Evolutionary conservation across 2,113 vertebrate genomes (phyloP).

Genomic region (Dipodomys ordii): DNA sequence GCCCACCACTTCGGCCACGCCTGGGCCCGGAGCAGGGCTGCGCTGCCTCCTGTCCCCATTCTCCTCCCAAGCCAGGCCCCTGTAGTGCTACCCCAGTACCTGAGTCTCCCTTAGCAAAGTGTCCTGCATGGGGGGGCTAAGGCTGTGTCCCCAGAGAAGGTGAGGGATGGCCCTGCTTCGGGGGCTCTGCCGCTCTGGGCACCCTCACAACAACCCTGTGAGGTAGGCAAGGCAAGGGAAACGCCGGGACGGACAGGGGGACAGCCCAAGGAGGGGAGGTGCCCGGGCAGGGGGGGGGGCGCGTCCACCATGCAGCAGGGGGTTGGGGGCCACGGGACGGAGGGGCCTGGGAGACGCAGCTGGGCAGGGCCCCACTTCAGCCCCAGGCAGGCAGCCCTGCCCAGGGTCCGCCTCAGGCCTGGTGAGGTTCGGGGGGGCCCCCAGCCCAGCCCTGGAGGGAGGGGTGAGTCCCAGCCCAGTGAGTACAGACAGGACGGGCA

Average conservation of each 20-base stretch:
- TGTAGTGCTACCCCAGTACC: accelerated
- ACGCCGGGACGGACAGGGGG: not conserved
- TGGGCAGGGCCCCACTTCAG: not conserved
- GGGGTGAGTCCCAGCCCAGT: constrained; percentile 1
- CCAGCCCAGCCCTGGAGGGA: not conserved
- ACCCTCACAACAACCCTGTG: constrained; percentile 67
- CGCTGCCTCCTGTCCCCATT: not conserved
- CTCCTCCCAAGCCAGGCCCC: not conserved
- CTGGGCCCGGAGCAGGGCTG: not conserved
- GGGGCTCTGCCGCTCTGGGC: not conserved
- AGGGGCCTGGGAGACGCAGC: not conserved
- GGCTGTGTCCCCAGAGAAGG: not conserved
- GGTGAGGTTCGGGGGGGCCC: not conserved
- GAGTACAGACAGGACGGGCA: constrained; percentile 52
- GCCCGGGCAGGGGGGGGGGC: not conserved
- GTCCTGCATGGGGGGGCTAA: not conserved
- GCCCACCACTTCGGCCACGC: not conserved
- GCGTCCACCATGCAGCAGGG: constrained; percentile 55
- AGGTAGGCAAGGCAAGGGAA: constrained; percentile 44
- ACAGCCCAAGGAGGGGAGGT: constrained; percentile 50
- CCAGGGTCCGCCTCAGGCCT: constrained; percentile 54
- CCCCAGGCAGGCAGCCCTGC: constrained; percentile 7
- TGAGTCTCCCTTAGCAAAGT: not conserved
- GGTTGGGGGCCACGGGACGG: not conserved
- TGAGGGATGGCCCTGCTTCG: not conserved